Evolutionary conservation across 2,113 vertebrate genomes (phyloP), one percentile per base, ranked within the genome.

Genomic region (Herpailurus yagouaroundi): DNA sequence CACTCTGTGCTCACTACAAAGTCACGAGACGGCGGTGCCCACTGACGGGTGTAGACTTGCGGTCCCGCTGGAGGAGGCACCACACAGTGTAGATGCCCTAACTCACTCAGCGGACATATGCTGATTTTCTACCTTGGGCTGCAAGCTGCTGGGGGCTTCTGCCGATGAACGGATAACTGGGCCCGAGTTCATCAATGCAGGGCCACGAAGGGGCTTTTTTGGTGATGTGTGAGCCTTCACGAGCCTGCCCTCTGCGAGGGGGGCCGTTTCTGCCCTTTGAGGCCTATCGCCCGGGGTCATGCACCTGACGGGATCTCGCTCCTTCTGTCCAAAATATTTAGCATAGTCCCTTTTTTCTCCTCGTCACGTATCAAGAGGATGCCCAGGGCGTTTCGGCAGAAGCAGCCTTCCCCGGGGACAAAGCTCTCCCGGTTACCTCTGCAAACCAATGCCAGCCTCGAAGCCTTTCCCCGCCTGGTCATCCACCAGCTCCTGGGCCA

Each of bases 331-430:
- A 74, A 74, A 74, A 41, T 25, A 27, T 7, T 25, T 36, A 41
- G 21, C 3, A 23, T 41, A 64, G 71, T 36, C 71, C 12, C 5
- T 41, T 41, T 74, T 23, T 11, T 74, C 13, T 27, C 23, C 71
- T 38, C 10, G 3, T 16, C 25, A 10, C 19, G 1, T 0, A 5
- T 1, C 0, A 0, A 8, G 36, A 87, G 55, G 50, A 12, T 1
- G 3, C 31, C 7, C 0, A 2, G 5, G 52, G 41, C 19, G 0
- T 12, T n/a, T 63, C 57, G 0, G 9, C 45, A 4, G 52, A 45
- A 15, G 5, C 12, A 1, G 3, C 71, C 31, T 27, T 14, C 33
- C 86, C 57, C 33, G 3, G 60, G 52, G 52, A 10, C 29, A 27
- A 11, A 3, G 11, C 52, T 7, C 19, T 66, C 52, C 0, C 36